These are phyloP conservation scores for Eulemur macaco DNA, from an alignment of 2,113 vertebrate species.

Conservation along the genomic window DNA sequence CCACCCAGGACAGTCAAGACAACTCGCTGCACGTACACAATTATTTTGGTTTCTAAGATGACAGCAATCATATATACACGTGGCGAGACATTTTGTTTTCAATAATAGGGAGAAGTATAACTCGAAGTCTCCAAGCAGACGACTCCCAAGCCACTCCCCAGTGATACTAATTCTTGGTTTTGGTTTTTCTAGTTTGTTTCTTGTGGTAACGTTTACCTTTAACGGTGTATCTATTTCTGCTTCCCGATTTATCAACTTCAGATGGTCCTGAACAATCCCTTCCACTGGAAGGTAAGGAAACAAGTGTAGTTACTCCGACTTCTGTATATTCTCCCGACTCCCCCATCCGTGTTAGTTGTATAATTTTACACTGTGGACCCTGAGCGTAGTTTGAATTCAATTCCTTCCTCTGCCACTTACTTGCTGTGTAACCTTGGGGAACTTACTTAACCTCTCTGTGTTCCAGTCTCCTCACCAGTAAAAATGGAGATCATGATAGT, in stretches of 20 bases:
- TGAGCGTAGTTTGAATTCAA: background rate
- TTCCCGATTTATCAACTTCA: background rate
- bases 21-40: background rate
- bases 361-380: background rate
- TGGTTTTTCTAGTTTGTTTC: background rate
- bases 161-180: background rate
- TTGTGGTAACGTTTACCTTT: background rate
- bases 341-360: fast-evolving
- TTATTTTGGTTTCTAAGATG: background rate
- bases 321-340: background rate
- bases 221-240: background rate
- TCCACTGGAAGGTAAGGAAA: background rate
- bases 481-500: background rate
- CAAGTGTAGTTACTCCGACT: background rate
- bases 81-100: background rate
- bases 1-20: background rate
- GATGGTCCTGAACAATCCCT: background rate
- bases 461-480: background rate
- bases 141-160: fast-evolving
- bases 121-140: background rate
- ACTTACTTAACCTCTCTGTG: background rate
- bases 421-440: background rate
- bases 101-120: background rate
- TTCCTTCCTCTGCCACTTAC: background rate
- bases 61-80: background rate